Percentiles rank a stretch among this genome's conserved stretches.
Conservation (phyloP, 2,113 vertebrate genomes). For the Chamaetylas fuelleborni region DNA sequence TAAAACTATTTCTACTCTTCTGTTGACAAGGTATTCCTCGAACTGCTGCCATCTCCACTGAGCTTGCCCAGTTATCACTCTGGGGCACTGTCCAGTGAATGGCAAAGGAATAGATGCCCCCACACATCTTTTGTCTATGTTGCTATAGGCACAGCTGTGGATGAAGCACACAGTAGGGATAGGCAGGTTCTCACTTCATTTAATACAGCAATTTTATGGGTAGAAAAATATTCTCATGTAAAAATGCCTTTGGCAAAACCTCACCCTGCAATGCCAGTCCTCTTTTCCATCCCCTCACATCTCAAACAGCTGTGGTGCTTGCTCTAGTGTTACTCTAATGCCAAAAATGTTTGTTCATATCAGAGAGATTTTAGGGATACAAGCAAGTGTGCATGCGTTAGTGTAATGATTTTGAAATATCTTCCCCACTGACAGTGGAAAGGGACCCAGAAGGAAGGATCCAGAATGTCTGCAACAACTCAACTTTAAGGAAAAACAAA, state of each 20-base stretch:
- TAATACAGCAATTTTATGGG: background rate
- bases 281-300: background rate
- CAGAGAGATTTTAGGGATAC: background rate
- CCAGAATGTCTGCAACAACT: background rate
- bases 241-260: constrained; percentile 3
- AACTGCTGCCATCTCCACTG: background rate
- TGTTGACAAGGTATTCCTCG: background rate
- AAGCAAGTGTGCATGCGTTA: background rate
- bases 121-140: background rate
- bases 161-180: background rate
- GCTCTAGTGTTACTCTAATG: background rate
- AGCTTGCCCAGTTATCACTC: background rate
- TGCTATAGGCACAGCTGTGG: background rate
- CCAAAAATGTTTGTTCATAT: background rate
- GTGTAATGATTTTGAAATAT: background rate
- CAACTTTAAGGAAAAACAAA: background rate
- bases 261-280: background rate
- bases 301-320: background rate
- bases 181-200: constrained; percentile 3
- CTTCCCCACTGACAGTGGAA: background rate
- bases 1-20: background rate
- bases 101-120: background rate
- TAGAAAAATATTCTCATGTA: background rate
- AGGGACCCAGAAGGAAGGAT: background rate
- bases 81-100: background rate